phyloP scores from a whole-genome alignment of 2,797 vertebrate genomes.

The Myotis findleyi region DNA sequence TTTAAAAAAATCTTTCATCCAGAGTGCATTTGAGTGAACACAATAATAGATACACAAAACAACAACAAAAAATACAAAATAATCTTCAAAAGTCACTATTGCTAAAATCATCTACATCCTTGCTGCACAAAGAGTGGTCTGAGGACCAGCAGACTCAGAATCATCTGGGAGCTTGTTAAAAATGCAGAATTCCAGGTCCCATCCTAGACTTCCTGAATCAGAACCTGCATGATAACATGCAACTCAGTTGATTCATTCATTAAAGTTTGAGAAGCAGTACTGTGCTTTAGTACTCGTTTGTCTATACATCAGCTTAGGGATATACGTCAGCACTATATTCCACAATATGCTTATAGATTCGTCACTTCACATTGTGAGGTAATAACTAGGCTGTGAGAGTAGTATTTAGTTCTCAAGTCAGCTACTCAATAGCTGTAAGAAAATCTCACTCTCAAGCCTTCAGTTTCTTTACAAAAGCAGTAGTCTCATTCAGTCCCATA shows the following conservation, averaged over 20 bases:
- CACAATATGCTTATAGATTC: neutral
- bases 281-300: neutral
- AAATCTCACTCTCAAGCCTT: neutral
- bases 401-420: neutral
- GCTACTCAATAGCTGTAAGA: neutral
- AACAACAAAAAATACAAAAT: neutral
- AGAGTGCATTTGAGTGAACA: conserved; percentile 6
- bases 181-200: neutral
- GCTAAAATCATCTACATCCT: neutral
- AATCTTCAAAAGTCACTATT: neutral
- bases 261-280: neutral
- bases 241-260: neutral
- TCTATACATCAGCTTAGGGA: neutral
- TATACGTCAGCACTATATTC: neutral
- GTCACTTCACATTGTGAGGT: neutral
- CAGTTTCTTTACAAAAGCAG: neutral
- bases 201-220: neutral
- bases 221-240: neutral
- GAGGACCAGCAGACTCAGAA: neutral
- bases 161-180: neutral
- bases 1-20: neutral
- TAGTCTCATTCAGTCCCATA: neutral
- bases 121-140: neutral
- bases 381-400: neutral
- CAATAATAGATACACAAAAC: neutral